Conservation (phyloP, 2,113 vertebrate genomes). For the Rhinogobius similis region DNA sequence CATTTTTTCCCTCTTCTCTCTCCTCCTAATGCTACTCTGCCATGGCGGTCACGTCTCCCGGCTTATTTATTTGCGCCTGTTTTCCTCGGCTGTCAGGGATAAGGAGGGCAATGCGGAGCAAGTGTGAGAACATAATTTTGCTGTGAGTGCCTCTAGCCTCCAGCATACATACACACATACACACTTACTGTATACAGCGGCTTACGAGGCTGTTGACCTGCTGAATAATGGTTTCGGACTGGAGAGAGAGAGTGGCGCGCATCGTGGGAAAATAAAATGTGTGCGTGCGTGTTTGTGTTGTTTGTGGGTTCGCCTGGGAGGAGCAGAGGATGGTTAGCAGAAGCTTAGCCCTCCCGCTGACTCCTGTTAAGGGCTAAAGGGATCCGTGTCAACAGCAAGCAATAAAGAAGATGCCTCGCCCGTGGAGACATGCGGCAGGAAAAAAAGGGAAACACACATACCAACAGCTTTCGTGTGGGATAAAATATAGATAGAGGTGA, state of each 20-base stretch:
- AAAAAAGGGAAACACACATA: slow-evolving; percentile 32
- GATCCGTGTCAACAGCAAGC: slow-evolving; percentile 78
- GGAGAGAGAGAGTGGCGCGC: slow-evolving; percentile 32
- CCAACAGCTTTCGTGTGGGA: slow-evolving; percentile 58
- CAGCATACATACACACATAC: slow-evolving; percentile 50
- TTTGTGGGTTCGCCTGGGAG: slow-evolving; percentile 27
- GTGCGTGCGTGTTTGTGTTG: slow-evolving; percentile 25
- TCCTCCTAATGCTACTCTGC: slow-evolving; percentile 55
- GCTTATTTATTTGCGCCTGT: slow-evolving; percentile 77
- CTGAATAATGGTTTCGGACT: slow-evolving; percentile 71
- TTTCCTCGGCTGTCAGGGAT: slow-evolving; percentile 74
- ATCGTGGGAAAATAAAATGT: slow-evolving; percentile 18
- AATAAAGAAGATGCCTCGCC: slow-evolving; percentile 70
- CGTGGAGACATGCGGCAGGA: slow-evolving; percentile 41
- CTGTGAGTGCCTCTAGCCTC: slow-evolving; percentile 72
- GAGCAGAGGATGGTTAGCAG: slow-evolving; percentile 60
- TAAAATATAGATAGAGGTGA: slow-evolving; percentile 78
- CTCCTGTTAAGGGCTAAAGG: slow-evolving; percentile 76
- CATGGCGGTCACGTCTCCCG: slow-evolving; percentile 71
- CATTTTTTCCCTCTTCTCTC: slow-evolving; percentile 62
- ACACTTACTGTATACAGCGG: slow-evolving; percentile 36
- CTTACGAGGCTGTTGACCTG: slow-evolving; percentile 65
- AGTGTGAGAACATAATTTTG: slow-evolving; percentile 78
- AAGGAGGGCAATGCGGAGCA: slow-evolving; percentile 72
- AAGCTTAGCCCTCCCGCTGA: slow-evolving; percentile 70